Percentiles rank a stretch among this genome's conserved stretches.
phyloP scores from a whole-genome alignment of 2,797 vertebrate species.

The Sarcoramphus papa region DNA sequence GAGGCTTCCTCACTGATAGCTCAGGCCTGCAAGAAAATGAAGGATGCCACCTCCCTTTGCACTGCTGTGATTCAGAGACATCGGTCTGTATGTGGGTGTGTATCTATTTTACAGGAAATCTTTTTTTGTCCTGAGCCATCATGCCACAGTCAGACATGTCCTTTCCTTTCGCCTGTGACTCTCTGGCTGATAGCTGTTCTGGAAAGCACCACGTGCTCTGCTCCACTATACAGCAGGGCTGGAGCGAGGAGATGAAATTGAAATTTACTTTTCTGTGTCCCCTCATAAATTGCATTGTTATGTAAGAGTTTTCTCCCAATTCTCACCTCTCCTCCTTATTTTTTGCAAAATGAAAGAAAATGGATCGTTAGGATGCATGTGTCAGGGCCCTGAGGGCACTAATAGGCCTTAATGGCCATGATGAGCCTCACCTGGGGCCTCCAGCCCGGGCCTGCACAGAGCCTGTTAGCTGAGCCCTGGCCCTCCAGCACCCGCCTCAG shows the following conservation, averaged over 20 bases:
- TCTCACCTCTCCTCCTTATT: background rate
- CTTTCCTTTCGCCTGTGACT: background rate
- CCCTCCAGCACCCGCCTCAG: fast-evolving
- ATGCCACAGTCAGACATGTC: background rate
- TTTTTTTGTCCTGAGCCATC: background rate
- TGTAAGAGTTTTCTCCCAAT: background rate
- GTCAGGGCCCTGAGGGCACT: background rate
- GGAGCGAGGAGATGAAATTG: background rate
- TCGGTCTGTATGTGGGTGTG: background rate
- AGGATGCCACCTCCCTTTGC: background rate
- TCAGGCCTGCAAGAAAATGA: background rate
- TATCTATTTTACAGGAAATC: background rate
- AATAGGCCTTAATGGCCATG: no score
- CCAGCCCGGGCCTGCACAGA: no score
- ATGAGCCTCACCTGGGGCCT: no score
- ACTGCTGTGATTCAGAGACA: background rate
- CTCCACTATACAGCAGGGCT: background rate
- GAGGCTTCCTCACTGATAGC: background rate
- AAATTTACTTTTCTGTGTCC: background rate
- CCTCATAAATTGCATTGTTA: background rate
- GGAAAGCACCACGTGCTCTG: background rate
- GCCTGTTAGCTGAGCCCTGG: background rate
- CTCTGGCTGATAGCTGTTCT: background rate
- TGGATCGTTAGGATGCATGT: fast-evolving
- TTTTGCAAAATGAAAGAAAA: background rate